Base-by-base conservation (phyloP, 2,888 invertebrate species). In the Tolmerus cingulatus region DNA sequence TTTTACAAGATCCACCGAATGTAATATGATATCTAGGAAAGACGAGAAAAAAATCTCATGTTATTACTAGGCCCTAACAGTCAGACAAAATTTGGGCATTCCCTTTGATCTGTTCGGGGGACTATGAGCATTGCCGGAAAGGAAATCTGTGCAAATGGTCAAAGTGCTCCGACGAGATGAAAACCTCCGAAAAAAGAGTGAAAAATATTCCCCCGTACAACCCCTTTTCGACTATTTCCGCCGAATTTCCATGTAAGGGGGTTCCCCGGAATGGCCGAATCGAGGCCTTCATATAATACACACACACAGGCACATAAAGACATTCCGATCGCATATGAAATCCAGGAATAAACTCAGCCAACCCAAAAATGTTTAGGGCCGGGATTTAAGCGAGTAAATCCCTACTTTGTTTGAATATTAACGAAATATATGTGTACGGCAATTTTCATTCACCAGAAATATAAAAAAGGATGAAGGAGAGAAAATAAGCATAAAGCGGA, bases 401-500 rank as follows among this genome's bases (percentile, higher is more conserved):
- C 81, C 81, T 55, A 51, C 51, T 81, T 81, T 81, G 81, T 81
- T 81, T 81, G 81, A 81, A 81, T 81, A 81, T 81, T 81, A 81
- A 81, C 81, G 46, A 51, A 34, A 81, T 81, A 55, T 81, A 81
- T 81, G 81, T 30, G 55, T 81, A 78, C 23, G 23, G 43, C 43
- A 51, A 81, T 81, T 81, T 81, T 81, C 51, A 81, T 81, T 81
- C 66, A 66, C 43, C 40, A 81, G 76, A 81, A 81, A 30, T 78
- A 78, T 40, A 81, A 51, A 81, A 81, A 81, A 46, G 51, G 27
- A 81, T 76, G 37, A 76, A 76, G 40, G 40, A 37, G 27, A 37
- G 14, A 37, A 76, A 76, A 76, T 40, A 76, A 76, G 76, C 37
- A 76, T 81, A 81, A 81, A 51, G 51, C 51, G 55, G 46, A 81